Evolutionary conservation across 2,888 invertebrate species (phyloP), one percentile per base, ranked within the genome.

Genomic region (Cryptocephalus moraei): DNA sequence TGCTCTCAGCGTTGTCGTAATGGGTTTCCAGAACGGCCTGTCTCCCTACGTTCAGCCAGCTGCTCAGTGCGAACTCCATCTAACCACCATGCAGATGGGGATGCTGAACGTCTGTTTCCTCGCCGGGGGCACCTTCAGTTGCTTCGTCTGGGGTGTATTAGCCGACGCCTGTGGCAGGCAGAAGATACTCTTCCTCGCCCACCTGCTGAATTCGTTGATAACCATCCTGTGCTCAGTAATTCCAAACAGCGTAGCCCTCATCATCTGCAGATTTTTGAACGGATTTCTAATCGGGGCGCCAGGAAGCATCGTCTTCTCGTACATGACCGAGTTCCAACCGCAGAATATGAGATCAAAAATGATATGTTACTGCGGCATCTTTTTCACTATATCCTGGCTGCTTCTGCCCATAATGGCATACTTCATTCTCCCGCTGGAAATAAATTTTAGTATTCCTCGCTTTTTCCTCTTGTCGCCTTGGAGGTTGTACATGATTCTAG

Each of bases 81-180:
- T 86, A 9, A 73, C 77, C 9, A 82, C 84, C 0, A 74, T 76
- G 48, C 77, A 84, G 61, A 78, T 84, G 50, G 86, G 86, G 1
- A 72, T 80, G 36, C 75, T 86, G 47, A 86, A 84, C 60, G 81
- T 84, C 60, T 77, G 80, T 0, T 85, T 86, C 55, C 78, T 87
- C 71, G 71, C 81, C 43, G 86, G 84, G 54, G 81, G 84, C 33
- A 81, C 82, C 32, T 57, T 82, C 22, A 88, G 88, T 44, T 84
- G 87, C 0, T 84, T 85, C 69, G 69, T 87, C 45, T 87, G 90
- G 87, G 90, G 91, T 39, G 78, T 82, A 53, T 65, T 88, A 51
- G 86, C 88, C 0, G 91, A 91, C 67, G 80, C 81, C 42, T 65
- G 77, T 49, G 91, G 91, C 0, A 75, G 91, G 2, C 75, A 80